These are phyloP conservation scores for Anhinga rufa DNA, from an alignment of 2,113 vertebrate species.

Conservation along the genomic window DNA sequence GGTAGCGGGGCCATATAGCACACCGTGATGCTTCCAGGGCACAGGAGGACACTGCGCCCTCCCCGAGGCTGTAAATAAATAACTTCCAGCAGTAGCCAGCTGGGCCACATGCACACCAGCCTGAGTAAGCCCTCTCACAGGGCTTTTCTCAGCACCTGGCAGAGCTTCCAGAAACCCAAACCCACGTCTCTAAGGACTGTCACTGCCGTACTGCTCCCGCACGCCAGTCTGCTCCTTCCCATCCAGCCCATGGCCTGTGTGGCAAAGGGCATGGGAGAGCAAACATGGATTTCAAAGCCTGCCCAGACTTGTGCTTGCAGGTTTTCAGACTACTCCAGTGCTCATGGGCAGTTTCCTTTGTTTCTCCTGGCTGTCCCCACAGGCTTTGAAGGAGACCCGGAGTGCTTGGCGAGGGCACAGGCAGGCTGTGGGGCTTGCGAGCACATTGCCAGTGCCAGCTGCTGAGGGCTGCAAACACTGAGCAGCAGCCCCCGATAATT, in stretches of 20 bases:
- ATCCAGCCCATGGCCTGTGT: background rate
- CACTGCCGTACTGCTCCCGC: background rate
- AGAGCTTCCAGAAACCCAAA: background rate
- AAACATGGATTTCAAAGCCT: background rate
- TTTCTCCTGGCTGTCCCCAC: background rate
- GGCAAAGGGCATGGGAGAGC: background rate
- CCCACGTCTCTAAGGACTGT: background rate
- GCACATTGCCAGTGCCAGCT: background rate
- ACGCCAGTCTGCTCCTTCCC: background rate
- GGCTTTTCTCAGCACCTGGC: background rate
- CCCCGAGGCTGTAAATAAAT: background rate
- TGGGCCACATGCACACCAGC: background rate
- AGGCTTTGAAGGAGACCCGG: background rate
- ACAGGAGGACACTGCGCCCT: background rate
- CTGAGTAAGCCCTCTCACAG: background rate
- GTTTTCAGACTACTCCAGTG: background rate
- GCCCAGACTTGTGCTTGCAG: accelerated
- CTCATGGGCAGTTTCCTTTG: background rate
- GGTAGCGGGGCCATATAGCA: background rate
- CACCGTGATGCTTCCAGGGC: background rate
- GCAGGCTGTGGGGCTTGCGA: background rate
- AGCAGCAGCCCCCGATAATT: background rate
- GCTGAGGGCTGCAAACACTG: background rate
- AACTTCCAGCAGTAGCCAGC: background rate
- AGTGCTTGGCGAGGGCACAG: accelerated